A percentile compares a stretch with the other conserved stretches of the same genome.
Conservation (phyloP, 2,888 invertebrate species). For the Orthosia cruda region DNA sequence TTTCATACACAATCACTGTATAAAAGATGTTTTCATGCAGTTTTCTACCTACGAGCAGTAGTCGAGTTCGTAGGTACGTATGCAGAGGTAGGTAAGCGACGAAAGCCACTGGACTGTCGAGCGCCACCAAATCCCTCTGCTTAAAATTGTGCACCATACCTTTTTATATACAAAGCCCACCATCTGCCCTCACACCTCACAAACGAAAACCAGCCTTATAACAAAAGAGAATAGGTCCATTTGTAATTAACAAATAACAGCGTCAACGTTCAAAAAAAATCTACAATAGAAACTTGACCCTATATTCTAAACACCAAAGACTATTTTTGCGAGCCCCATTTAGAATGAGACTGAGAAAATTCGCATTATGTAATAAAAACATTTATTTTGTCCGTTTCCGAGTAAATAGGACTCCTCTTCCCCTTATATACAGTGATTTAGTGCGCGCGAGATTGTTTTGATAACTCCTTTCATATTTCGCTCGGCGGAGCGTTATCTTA, state of each 20-base stretch:
- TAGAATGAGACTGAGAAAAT: slow-evolving; percentile 88
- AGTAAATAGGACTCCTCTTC: slow-evolving; percentile 90
- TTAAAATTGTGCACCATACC: slow-evolving; percentile 90
- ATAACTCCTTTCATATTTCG: slow-evolving; percentile 91
- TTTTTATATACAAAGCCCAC: slow-evolving; percentile 87
- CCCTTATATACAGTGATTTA: slow-evolving; percentile 91
- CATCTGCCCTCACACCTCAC: slow-evolving; percentile 74
- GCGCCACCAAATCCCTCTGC: slow-evolving; percentile 89
- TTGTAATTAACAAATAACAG: slow-evolving; percentile 65
- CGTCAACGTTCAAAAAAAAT: slow-evolving; percentile 61
- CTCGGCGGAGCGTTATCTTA: slow-evolving; percentile 89
- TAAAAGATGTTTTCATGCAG: slow-evolving; percentile 30
- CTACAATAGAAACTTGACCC: slow-evolving; percentile 71
- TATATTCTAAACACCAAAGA: slow-evolving; percentile 70
- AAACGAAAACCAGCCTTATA: slow-evolving; percentile 74
- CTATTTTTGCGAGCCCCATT: slow-evolving; percentile 63
- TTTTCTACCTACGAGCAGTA: slow-evolving; percentile 33
- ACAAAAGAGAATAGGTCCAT: slow-evolving; percentile 61
- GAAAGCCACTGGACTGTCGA: slow-evolving; percentile 78
- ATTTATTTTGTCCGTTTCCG: slow-evolving; percentile 91
- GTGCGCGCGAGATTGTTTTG: slow-evolving; percentile 91
- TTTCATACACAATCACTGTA: slow-evolving; percentile 23
- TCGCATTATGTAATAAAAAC: slow-evolving; percentile 91
- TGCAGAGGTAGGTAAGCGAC: slow-evolving; percentile 71
- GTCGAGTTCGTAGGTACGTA: slow-evolving; percentile 56